These are phyloP conservation scores for Dicentrarchus labrax DNA, from an alignment of 2,113 vertebrate genomes.

Conservation along the genomic window DNA sequence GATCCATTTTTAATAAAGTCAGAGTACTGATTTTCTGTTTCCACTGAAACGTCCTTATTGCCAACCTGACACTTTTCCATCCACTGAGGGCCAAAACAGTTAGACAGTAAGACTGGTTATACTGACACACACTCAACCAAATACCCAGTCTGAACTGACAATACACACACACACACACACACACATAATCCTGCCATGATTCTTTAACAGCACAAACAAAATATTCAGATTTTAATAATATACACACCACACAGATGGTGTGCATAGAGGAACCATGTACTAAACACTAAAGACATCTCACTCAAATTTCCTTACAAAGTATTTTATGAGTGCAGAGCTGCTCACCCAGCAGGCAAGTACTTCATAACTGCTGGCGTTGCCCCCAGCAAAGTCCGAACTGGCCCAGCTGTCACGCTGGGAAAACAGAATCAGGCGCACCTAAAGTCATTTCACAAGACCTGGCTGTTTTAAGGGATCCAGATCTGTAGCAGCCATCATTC, in stretches of 20 bases:
- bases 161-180: constrained; percentile 6
- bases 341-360: constrained; percentile 52
- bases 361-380: constrained; percentile 66
- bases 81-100: constrained; percentile 8
- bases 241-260: constrained; percentile 41
- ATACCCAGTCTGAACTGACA: background rate
- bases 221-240: constrained; percentile 22
- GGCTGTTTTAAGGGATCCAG: constrained; percentile 32
- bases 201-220: constrained; percentile 19
- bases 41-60: background rate
- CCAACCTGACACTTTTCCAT: constrained; percentile 10
- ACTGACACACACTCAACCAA: background rate
- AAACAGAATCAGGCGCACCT: constrained; percentile 65
- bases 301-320: constrained; percentile 60
- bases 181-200: constrained; percentile 6
- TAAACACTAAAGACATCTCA: constrained; percentile 37
- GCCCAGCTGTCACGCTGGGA: constrained; percentile 68
- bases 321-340: constrained; percentile 58
- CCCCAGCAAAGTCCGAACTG: constrained; percentile 63
- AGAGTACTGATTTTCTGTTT: constrained; percentile 14
- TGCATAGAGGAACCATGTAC: constrained; percentile 16
- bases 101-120: background rate
- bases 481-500: constrained; percentile 49
- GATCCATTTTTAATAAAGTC: constrained; percentile 34
- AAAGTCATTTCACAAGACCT: constrained; percentile 62